Conservation (phyloP, 2,888 invertebrate species). For the Eumerus sabulonum region DNA sequence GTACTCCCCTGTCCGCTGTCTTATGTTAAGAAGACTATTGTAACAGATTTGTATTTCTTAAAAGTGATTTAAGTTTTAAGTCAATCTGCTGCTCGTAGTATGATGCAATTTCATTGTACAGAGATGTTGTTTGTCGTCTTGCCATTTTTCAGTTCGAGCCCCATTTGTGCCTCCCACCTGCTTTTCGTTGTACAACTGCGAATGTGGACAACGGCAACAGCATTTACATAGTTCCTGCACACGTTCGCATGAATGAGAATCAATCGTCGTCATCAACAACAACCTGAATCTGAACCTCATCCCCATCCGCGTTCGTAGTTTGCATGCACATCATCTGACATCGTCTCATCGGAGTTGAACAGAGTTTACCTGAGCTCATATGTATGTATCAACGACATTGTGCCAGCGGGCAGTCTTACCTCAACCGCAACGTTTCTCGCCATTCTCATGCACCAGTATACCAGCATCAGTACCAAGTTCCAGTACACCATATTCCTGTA, state of each 20-base stretch:
- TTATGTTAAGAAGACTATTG: no score
- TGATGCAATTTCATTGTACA: no score
- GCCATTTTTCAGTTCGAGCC: no score
- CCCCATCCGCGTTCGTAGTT: no score
- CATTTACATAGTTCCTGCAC: slow-evolving; percentile 25
- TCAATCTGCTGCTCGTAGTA: no score
- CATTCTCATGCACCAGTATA: slow-evolving; percentile 2
- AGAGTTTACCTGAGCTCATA: slow-evolving; percentile 25
- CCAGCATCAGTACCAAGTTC: no score
- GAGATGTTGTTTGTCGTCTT: no score
- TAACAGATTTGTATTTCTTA: no score
- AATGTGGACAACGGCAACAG: slow-evolving; percentile 33
- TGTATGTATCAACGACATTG: slow-evolving; percentile 5
- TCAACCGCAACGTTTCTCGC: slow-evolving; percentile 2
- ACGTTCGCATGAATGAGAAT: slow-evolving; percentile 47
- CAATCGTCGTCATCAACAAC: slow-evolving; percentile 23
- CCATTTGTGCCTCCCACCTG: slow-evolving; percentile 39
- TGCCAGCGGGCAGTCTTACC: slow-evolving; percentile 51
- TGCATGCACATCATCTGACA: not conserved
- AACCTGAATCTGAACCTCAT: no score
- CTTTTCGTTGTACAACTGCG: slow-evolving; percentile 15
- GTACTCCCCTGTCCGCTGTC: no score
- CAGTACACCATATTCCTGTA: not conserved
- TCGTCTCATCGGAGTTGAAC: slow-evolving; percentile 22
- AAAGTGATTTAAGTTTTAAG: no score